Percentiles rank a stretch among this genome's conserved stretches.
Conservation (phyloP, 2,888 invertebrate genomes). For the Caenorhabditis wallacei region DNA sequence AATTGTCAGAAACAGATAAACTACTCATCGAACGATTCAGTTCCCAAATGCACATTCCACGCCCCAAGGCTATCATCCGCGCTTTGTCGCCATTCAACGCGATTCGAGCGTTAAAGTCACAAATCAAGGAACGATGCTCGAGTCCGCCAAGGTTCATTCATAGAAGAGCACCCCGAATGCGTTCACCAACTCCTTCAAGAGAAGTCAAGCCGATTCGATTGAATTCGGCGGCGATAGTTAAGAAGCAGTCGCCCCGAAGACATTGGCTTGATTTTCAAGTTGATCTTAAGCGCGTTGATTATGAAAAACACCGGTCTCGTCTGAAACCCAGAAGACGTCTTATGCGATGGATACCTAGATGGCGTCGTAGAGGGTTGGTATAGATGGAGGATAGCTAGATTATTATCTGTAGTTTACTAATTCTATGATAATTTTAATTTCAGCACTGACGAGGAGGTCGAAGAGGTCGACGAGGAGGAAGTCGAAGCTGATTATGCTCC, state of each 20-base stretch:
- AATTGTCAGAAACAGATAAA: conserved; percentile 74
- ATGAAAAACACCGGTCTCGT: conserved; percentile 59
- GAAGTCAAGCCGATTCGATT: conserved; percentile 49
- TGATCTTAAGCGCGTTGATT: conserved; percentile 66
- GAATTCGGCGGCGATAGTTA: conserved; percentile 34
- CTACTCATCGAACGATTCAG: conserved; percentile 75
- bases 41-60: conserved; percentile 75
- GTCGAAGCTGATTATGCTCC: conserved; percentile 62
- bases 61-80: conserved; percentile 69
- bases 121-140: conserved; percentile 59
- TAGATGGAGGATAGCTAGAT: conserved; percentile 8
- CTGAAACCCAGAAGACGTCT: conserved; percentile 64
- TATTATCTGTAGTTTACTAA: no score
- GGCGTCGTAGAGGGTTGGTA: conserved; percentile 67
- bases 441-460: conserved; percentile 75
- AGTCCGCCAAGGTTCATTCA: conserved; percentile 63
- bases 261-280: conserved; percentile 68
- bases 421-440: conserved; percentile 28
- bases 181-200: conserved; percentile 54
- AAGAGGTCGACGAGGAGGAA: conserved; percentile 77
- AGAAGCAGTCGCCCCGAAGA: conserved; percentile 53
- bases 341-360: conserved; percentile 70
- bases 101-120: conserved; percentile 58
- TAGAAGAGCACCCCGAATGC: conserved; percentile 47
- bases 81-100: conserved; percentile 69